Evolutionary conservation across 1,140 invertebrate genomes (phyloP).

Genomic region (Gryllus bimaculatus): DNA sequence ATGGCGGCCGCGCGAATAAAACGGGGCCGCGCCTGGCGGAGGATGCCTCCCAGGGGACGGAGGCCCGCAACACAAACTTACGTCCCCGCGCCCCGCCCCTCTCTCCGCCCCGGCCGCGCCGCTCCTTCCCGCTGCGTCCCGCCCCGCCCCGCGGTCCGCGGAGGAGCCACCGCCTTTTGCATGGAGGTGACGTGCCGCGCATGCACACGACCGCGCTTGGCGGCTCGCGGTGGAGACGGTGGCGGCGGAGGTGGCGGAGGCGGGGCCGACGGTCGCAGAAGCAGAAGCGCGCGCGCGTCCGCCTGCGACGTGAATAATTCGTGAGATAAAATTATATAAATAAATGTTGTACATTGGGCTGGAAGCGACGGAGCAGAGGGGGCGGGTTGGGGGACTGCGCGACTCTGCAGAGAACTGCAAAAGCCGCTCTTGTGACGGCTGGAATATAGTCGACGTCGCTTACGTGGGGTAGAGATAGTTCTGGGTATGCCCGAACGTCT

Average conservation of each 20-base stretch:
- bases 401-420: neutral
- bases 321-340: neutral
- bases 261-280: neutral
- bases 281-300: too few relatives aligned
- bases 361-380: too few relatives aligned
- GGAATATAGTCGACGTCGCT: too few relatives aligned
- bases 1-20: neutral
- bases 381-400: neutral
- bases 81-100: neutral
- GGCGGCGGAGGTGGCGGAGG: too few relatives aligned
- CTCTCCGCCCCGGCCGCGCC: too few relatives aligned
- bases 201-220: neutral
- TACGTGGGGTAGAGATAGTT: too few relatives aligned
- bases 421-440: neutral
- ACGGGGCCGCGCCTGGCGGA: neutral
- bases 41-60: neutral
- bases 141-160: too few relatives aligned
- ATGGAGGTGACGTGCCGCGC: neutral
- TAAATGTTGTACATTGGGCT: neutral
- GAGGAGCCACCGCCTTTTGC: neutral
- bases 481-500: too few relatives aligned
- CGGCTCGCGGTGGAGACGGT: too few relatives aligned
- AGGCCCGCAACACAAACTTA: neutral
- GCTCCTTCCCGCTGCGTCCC: too few relatives aligned
- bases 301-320: neutral